A percentile compares a stretch with the other conserved stretches of the same genome.
These are phyloP conservation scores for Ardeotis arabs DNA, from an alignment of 2,113 vertebrate genomes.

Conservation along the genomic window DNA sequence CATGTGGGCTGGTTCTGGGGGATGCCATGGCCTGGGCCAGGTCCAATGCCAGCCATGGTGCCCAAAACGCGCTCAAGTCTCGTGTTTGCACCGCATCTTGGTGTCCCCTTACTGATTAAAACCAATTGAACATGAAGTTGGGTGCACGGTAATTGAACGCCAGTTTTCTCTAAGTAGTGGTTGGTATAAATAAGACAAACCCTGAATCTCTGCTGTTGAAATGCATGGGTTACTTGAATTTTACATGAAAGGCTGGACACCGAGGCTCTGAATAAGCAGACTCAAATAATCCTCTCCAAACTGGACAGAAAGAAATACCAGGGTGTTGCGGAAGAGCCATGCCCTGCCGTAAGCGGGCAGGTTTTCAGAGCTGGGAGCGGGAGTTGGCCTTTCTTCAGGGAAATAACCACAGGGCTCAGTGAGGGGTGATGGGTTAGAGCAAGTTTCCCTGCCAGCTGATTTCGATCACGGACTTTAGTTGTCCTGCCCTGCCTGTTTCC, in stretches of 20 bases:
- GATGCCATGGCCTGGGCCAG: neutral
- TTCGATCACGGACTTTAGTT: rapidly evolving
- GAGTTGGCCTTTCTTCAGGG: neutral
- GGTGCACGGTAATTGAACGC: neutral
- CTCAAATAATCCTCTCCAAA: neutral
- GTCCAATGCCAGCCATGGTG: neutral
- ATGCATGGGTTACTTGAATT: neutral
- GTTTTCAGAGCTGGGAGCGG: neutral
- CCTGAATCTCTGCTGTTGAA: neutral
- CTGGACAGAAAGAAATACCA: neutral
- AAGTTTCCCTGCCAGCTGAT: neutral
- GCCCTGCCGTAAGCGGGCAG: rapidly evolving
- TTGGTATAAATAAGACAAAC: neutral
- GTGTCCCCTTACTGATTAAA: neutral
- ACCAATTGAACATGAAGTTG: neutral
- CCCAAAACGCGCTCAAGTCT: rapidly evolving
- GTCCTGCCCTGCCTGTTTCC: rapidly evolving
- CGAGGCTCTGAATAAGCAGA: rapidly evolving
- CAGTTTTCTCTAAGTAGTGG: neutral
- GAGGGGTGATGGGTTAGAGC: neutral
- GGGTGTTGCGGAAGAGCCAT: neutral
- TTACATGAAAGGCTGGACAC: neutral
- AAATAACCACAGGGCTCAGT: neutral
- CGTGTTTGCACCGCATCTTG: neutral
- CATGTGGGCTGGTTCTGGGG: rapidly evolving